phyloP scores from a whole-genome alignment of 2,113 vertebrate species.

The Hippotragus niger region DNA sequence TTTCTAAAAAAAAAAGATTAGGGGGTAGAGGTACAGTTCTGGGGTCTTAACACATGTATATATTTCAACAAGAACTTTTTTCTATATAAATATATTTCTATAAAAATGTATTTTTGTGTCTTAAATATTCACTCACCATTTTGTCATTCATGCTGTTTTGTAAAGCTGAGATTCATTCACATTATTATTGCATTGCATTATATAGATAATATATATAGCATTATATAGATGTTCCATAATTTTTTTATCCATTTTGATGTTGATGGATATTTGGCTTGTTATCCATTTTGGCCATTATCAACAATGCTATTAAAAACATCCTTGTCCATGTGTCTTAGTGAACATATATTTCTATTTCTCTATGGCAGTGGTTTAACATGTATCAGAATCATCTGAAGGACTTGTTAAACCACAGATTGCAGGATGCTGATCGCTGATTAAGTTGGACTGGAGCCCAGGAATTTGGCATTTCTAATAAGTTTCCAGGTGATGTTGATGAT shows the following conservation, averaged over 20 bases:
- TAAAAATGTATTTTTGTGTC: neutral
- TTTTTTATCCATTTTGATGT: neutral
- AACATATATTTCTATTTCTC: neutral
- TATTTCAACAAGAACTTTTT: neutral
- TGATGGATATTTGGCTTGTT: neutral
- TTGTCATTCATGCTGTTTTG: neutral
- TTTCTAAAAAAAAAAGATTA: neutral
- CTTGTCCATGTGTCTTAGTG: neutral
- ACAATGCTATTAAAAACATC: neutral
- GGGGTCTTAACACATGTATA: neutral
- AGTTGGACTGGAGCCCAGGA: neutral
- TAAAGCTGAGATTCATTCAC: neutral
- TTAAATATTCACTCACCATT: neutral
- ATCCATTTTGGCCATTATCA: neutral
- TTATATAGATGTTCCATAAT: neutral
- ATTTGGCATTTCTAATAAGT: neutral
- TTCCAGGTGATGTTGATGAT: neutral
- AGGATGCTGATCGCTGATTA: neutral
- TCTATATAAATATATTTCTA: neutral
- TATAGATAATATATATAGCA: neutral
- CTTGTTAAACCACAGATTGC: neutral
- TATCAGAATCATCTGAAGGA: neutral
- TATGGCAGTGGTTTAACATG: neutral
- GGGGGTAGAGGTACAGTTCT: neutral
- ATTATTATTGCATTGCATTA: neutral